phyloP scores from a whole-genome alignment of 2,888 invertebrate genomes.

The Perdita meconis region DNA sequence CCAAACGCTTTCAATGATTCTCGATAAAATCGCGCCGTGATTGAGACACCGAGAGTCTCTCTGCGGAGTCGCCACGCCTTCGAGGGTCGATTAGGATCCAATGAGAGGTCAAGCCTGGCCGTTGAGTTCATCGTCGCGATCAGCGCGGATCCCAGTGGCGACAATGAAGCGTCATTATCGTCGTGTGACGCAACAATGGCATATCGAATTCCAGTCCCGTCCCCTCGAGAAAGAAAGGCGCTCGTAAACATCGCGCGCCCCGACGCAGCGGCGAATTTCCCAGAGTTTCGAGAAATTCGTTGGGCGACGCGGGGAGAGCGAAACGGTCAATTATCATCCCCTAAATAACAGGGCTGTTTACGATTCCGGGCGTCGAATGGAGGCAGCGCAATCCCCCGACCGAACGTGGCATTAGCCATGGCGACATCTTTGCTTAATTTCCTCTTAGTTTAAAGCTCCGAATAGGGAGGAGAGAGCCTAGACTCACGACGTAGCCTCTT shows the following conservation, averaged over 20 bases:
- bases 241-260: constrained; percentile 55
- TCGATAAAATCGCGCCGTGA: not conserved
- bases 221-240: constrained; percentile 48
- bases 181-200: constrained; percentile 58
- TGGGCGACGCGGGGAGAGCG: constrained; percentile 59
- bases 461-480: constrained; percentile 24
- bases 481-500: constrained; percentile 59
- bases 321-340: constrained; percentile 81
- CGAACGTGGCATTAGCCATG: constrained; percentile 71
- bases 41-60: not conserved
- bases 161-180: constrained; percentile 46
- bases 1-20: not conserved
- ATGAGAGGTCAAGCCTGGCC: not conserved
- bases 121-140: constrained; percentile 18
- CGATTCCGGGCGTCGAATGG: constrained; percentile 72
- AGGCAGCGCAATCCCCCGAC: constrained; percentile 46
- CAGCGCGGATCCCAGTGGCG: constrained; percentile 23
- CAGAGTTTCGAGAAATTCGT: constrained; percentile 69
- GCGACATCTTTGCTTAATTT: constrained; percentile 84
- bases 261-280: constrained; percentile 59
- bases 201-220: constrained; percentile 62
- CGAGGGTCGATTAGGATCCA: not conserved
- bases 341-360: constrained; percentile 82
- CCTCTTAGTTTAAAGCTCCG: constrained; percentile 60
- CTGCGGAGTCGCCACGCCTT: not conserved